phyloP scores from a whole-genome alignment of 2,113 vertebrate species.

The Hystrix cristata region DNA sequence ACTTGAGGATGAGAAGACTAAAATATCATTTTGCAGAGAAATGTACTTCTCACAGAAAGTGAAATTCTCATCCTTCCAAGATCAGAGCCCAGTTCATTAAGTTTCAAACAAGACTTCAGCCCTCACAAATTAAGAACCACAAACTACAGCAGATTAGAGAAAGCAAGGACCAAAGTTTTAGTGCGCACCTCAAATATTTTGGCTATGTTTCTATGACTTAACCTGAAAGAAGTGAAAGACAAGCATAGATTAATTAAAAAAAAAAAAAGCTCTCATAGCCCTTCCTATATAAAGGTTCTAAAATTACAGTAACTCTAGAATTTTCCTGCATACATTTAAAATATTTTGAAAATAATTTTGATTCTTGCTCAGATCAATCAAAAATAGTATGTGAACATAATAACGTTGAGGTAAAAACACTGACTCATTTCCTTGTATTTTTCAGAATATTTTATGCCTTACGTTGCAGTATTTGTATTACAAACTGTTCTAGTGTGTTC shows the following conservation, averaged over 20 bases:
- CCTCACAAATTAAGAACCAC: background rate
- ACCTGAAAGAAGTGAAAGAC: background rate
- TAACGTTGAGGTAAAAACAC: background rate
- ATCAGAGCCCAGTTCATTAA: background rate
- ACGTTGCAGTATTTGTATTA: background rate
- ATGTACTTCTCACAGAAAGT: background rate
- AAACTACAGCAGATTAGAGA: background rate
- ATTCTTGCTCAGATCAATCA: background rate
- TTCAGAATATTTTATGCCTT: background rate
- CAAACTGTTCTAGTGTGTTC: background rate
- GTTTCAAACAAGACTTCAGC: background rate
- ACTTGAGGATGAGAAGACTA: background rate
- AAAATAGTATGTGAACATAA: background rate
- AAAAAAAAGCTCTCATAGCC: background rate
- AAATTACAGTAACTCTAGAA: background rate
- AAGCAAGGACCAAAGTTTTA: background rate
- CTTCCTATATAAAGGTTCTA: background rate
- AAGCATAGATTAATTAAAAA: background rate
- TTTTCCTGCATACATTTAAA: background rate
- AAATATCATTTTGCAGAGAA: background rate
- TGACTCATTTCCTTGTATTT: background rate
- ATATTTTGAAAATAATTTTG: too few relatives aligned
- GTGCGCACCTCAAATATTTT: background rate
- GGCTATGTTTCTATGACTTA: background rate
- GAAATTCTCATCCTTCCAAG: background rate